Conservation (phyloP, 2,797 vertebrate species). For the Gallirallus australis region DNA sequence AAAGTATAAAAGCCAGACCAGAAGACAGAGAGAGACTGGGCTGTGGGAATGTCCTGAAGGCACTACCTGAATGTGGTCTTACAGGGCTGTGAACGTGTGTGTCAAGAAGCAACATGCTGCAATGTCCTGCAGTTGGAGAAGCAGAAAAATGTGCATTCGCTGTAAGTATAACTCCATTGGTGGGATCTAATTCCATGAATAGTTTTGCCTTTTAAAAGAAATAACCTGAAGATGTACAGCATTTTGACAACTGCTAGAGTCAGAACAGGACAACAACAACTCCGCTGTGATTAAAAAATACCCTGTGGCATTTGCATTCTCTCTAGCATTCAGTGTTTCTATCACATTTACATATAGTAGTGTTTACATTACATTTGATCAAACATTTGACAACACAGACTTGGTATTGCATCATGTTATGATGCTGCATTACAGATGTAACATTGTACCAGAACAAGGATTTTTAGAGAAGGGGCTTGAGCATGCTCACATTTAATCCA, state of each 20-base stretch:
- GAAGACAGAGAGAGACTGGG: background rate
- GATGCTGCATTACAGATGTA: background rate
- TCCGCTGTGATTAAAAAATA: background rate
- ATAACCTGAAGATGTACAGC: background rate
- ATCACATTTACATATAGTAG: background rate
- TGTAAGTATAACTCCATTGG: background rate
- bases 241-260: background rate
- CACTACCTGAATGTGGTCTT: background rate
- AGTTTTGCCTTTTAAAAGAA: background rate
- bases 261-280: background rate
- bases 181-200: background rate
- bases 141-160: background rate
- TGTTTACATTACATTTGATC: background rate
- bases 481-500: background rate
- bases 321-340: background rate
- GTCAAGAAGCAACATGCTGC: background rate
- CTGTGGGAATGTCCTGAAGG: background rate
- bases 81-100: background rate
- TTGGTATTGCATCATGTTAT: background rate
- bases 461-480: background rate
- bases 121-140: background rate
- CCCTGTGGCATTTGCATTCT: background rate
- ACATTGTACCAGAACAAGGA: background rate
- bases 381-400: background rate
- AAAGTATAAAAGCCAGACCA: background rate